Percentiles rank a stretch among this genome's conserved stretches.
These are phyloP conservation scores for Escarpia spicata DNA, from an alignment of 2,888 invertebrate genomes.

Conservation along the genomic window DNA sequence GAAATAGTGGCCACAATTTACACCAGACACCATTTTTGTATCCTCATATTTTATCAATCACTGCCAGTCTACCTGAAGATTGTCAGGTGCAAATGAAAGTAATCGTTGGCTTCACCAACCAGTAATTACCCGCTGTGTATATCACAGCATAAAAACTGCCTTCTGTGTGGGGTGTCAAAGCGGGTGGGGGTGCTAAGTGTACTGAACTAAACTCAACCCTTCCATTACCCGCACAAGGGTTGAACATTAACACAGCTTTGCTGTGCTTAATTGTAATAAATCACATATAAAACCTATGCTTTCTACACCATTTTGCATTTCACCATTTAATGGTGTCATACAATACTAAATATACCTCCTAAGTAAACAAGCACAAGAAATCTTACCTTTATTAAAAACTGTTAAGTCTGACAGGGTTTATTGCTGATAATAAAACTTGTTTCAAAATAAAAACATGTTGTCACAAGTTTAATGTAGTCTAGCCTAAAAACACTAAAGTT, in stretches of 20 bases:
- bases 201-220: neutral
- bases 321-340: neutral
- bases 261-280: neutral
- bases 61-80: neutral
- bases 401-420: neutral
- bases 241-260: neutral
- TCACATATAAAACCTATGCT: neutral
- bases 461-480: slow-evolving; percentile 13
- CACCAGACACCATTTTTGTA: neutral
- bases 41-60: neutral
- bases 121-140: neutral
- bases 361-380: neutral
- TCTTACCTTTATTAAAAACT: neutral
- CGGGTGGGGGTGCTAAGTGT: neutral
- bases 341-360: neutral
- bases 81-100: slow-evolving; percentile 1
- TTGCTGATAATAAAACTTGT: neutral
- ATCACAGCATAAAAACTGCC: neutral
- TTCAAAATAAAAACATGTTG: neutral
- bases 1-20: neutral
- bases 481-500: neutral
- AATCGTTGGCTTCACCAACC: neutral
- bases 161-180: neutral
- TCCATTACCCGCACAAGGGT: neutral
- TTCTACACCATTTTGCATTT: neutral